These are phyloP conservation scores for Plodia interpunctella DNA, from an alignment of 1,140 invertebrate species.

Conservation along the genomic window DNA sequence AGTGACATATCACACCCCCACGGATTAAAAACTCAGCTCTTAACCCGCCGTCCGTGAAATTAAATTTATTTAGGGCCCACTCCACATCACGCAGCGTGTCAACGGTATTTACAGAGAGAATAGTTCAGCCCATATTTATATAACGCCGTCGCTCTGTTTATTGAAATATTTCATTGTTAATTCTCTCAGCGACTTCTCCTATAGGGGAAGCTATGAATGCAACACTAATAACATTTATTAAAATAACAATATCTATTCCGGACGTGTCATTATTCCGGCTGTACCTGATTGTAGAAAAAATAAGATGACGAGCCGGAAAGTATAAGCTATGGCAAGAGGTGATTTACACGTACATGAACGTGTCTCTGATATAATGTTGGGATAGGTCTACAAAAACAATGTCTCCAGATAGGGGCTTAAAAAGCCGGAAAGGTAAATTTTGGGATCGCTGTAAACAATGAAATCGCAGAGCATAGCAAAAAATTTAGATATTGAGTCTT, in stretches of 20 bases:
- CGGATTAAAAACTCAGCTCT: slow-evolving; percentile 49
- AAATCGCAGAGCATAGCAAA: slow-evolving; percentile 19
- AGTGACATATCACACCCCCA: slow-evolving; percentile 43
- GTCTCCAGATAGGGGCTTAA: slow-evolving; percentile 48
- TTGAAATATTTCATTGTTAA: slow-evolving; percentile 75
- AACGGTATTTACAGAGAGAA: slow-evolving; percentile 66
- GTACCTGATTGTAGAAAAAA: slow-evolving; percentile 31
- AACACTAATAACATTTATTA: slow-evolving; percentile 68
- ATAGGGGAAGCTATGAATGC: slow-evolving; percentile 48
- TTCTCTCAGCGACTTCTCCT: slow-evolving; percentile 54
- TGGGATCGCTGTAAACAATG: not conserved
- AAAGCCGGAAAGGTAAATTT: slow-evolving; percentile 35
- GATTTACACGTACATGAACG: slow-evolving; percentile 53
- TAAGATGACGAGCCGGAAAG: slow-evolving; percentile 28
- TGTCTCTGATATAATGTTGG: slow-evolving; percentile 51
- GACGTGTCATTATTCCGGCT: slow-evolving; percentile 38
- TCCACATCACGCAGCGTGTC: slow-evolving; percentile 55
- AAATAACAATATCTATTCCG: slow-evolving; percentile 59
- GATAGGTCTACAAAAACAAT: slow-evolving; percentile 49
- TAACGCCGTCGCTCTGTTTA: slow-evolving; percentile 57
- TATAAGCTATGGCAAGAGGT: slow-evolving; percentile 43
- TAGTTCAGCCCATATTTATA: slow-evolving; percentile 67
- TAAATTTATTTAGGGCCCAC: slow-evolving; percentile 70
- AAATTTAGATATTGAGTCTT: not conserved
- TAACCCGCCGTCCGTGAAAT: slow-evolving; percentile 55